Evolutionary conservation across 2,797 vertebrate genomes (phyloP), one percentile per base, ranked within the genome.

Genomic region (Fratercula arctica): DNA sequence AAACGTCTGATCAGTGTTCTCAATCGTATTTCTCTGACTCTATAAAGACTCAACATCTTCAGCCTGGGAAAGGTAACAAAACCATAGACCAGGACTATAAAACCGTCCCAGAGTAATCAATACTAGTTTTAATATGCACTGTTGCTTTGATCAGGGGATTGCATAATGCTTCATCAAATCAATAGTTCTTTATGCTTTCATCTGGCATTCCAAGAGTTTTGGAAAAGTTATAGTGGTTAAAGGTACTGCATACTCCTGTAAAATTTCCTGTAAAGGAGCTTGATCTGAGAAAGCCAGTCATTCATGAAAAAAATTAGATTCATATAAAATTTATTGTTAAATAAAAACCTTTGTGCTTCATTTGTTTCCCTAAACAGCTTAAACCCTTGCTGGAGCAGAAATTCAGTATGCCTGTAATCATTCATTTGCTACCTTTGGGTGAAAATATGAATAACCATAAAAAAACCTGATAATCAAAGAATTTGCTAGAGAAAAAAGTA

Each of bases 281-380:
- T 61, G 60, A 74, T 59, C 37, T 37, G 39, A 83, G 53, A 87
- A 94, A 89, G 39, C 19, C 64, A 75, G 81, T 83, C 68, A 61
- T 29, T 92, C 17, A 9, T 37, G 21, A 76, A 72, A 86, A 82
- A 87, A 75, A 37, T 45, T 14, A 41, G 54, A 85, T 53, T 75
- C 7, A 37, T n/a, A 72, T 26, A 85, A 77, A 89, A 94, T 77
- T 54, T 72, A 74, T 37, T 76, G 59, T 73, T 87, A 92, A 95
- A 94, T 92, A 92, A 85, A 93, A 91, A 33, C 50, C 54, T 64
- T 63, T 64, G 73, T 69, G 60, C 80, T 89, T 95, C 56, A 78
- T 73, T 90, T 74, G 13, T 83, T 96, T 87, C 84, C 72, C 70
- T 93, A 85, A 94, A 91, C 57, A 85, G 73, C 60, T 92, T 73